Evolutionary conservation across 2,113 vertebrate genomes (phyloP).

Genomic region (Orcinus orca): DNA sequence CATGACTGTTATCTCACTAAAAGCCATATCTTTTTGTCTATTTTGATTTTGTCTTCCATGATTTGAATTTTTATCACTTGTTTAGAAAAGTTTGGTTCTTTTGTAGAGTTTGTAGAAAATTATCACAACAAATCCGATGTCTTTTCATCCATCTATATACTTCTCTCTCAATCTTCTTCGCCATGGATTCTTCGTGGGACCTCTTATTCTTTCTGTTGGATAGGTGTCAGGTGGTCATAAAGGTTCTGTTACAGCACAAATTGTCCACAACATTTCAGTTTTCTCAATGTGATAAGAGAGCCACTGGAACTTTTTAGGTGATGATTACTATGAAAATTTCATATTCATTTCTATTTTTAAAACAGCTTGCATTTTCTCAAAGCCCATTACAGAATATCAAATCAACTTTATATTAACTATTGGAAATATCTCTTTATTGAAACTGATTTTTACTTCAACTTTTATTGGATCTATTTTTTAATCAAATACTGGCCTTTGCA

Average conservation of each 20-base stretch:
- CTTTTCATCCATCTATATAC: not conserved
- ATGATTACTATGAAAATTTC: not conserved
- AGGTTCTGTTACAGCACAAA: not conserved
- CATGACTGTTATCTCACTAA: not conserved
- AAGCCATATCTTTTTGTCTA: not conserved
- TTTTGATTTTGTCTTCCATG: not conserved
- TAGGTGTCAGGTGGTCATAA: not conserved
- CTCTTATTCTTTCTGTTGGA: not conserved
- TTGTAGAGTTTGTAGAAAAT: not conserved
- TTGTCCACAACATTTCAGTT: not conserved
- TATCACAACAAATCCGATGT: not conserved
- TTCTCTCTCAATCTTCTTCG: not conserved
- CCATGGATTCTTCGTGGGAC: not conserved
- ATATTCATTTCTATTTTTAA: constrained; percentile 5
- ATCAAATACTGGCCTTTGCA: constrained; percentile 62
- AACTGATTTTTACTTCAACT: constrained; percentile 61
- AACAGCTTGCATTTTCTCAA: not conserved
- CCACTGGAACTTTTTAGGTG: not conserved
- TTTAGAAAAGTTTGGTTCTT: not conserved
- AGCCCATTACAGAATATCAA: constrained; percentile 34
- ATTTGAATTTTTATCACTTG: not conserved
- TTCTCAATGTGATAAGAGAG: not conserved
- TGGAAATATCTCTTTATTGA: constrained; percentile 58
- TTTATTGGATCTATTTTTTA: constrained; percentile 74
- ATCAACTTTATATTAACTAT: constrained; percentile 56